These are phyloP conservation scores for Tachycineta bicolor DNA, from an alignment of 2,113 vertebrate genomes.

Conservation along the genomic window DNA sequence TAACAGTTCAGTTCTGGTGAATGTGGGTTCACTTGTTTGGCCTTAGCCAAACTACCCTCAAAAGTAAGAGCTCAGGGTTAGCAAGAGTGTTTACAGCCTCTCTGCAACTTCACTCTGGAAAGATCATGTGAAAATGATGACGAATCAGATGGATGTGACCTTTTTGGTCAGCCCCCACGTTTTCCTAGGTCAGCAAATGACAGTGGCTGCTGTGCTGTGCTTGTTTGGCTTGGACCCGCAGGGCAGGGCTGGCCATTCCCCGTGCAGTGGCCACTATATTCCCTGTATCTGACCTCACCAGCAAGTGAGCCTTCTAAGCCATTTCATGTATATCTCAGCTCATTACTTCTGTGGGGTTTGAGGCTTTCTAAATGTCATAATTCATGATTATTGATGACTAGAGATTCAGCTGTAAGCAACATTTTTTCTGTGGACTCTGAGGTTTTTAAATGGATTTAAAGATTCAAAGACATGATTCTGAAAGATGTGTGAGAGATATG, in stretches of 20 bases:
- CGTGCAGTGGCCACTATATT: not conserved
- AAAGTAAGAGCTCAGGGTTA: not conserved
- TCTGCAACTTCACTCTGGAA: not conserved
- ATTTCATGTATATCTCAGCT: not conserved
- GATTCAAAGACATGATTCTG: not conserved
- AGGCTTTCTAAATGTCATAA: not conserved
- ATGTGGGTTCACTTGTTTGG: fast-evolving
- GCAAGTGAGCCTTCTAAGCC: not conserved
- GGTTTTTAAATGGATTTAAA: not conserved
- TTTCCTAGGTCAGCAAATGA: not conserved
- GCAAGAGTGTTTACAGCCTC: not conserved
- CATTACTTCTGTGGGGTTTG: not conserved
- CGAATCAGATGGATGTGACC: not conserved
- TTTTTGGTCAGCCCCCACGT: not conserved
- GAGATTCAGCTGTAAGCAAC: not conserved
- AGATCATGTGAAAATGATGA: not conserved
- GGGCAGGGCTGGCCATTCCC: not conserved
- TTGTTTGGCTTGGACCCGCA: not conserved
- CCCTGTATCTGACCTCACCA: not conserved
- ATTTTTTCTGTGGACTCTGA: not conserved
- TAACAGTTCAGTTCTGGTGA: not conserved
- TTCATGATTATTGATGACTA: not conserved
- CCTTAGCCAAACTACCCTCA: not conserved
- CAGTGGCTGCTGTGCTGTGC: not conserved
- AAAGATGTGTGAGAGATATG: not conserved